Conservation (phyloP, 2,113 vertebrate species). For the Sialia sialis region DNA sequence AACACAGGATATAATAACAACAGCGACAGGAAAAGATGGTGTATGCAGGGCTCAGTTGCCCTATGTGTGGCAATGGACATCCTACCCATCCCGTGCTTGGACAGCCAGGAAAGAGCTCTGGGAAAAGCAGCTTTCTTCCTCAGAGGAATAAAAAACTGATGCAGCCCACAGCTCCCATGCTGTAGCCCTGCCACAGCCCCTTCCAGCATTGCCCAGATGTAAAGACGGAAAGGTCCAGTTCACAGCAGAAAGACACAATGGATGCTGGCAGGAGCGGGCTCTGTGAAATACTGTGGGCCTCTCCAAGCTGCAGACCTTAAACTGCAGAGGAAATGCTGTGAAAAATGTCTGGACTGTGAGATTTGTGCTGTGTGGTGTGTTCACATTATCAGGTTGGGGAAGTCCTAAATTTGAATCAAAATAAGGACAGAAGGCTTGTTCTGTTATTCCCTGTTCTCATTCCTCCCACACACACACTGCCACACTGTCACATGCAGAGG, state of each 20-base stretch:
- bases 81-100: no score
- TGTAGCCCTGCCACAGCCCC: background rate
- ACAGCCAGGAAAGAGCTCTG: background rate
- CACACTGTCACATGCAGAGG: background rate
- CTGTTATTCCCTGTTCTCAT: background rate
- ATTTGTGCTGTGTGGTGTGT: background rate
- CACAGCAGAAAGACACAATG: background rate
- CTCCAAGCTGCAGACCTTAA: background rate
- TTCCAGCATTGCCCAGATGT: background rate
- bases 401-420: background rate
- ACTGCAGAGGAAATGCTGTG: background rate
- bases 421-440: background rate
- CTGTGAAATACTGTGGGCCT: background rate
- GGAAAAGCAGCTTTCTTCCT: background rate
- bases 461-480: background rate
- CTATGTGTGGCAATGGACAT: background rate
- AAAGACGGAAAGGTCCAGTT: background rate
- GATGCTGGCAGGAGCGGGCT: background rate
- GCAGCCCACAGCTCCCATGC: rapidly evolving
- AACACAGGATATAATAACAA: background rate
- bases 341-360: background rate
- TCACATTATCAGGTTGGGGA: background rate
- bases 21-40: background rate
- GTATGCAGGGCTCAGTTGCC: background rate
- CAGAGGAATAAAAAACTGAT: background rate